A percentile compares a stretch with the other conserved stretches of the same genome.
These are phyloP conservation scores for Geotrupes spiniger DNA, from an alignment of 2,888 invertebrate species.

Conservation along the genomic window DNA sequence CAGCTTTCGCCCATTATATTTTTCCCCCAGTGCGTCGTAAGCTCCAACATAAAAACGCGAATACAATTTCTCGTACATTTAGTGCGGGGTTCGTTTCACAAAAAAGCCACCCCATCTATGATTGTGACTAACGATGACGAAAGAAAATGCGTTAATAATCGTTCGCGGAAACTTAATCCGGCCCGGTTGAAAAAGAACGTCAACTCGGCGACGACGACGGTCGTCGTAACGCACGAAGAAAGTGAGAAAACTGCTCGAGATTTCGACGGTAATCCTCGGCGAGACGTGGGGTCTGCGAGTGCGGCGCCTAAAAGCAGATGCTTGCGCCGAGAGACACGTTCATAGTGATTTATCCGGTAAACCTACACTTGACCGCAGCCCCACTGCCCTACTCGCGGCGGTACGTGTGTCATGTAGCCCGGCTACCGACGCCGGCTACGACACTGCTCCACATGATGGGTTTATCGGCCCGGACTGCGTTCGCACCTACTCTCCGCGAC, in stretches of 20 bases:
- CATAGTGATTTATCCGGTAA: slow-evolving; percentile 29
- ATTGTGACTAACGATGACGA: too few species aligned
- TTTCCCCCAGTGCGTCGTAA: too few species aligned
- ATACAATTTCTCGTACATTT: too few species aligned
- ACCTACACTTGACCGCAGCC: slow-evolving; percentile 28
- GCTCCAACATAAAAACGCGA: too few species aligned
- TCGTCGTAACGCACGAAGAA: slow-evolving; percentile 1
- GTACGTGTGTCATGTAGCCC: slow-evolving; percentile 26
- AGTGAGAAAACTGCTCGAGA: slow-evolving; percentile 12
- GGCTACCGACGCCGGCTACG: slow-evolving; percentile 18
- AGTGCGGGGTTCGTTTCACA: too few species aligned
- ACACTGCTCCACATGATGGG: slow-evolving; percentile 9
- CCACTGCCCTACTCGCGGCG: slow-evolving; percentile 27
- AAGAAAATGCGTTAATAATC: too few species aligned
- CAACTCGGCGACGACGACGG: too few species aligned
- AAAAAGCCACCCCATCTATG: too few species aligned
- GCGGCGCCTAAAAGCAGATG: slow-evolving; percentile 24
- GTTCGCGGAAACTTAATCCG: too few species aligned
- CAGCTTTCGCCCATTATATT: too few species aligned
- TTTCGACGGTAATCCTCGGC: slow-evolving; percentile 13
- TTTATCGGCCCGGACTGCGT: slow-evolving; percentile 26
- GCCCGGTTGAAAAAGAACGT: too few species aligned
- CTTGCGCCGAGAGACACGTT: slow-evolving; percentile 26
- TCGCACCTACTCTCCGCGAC: slow-evolving; percentile 9
- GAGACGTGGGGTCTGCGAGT: slow-evolving; percentile 20